These are phyloP conservation scores for Ricordea florida DNA, from an alignment of 92 coral and sea anemone species.

Conservation along the genomic window DNA sequence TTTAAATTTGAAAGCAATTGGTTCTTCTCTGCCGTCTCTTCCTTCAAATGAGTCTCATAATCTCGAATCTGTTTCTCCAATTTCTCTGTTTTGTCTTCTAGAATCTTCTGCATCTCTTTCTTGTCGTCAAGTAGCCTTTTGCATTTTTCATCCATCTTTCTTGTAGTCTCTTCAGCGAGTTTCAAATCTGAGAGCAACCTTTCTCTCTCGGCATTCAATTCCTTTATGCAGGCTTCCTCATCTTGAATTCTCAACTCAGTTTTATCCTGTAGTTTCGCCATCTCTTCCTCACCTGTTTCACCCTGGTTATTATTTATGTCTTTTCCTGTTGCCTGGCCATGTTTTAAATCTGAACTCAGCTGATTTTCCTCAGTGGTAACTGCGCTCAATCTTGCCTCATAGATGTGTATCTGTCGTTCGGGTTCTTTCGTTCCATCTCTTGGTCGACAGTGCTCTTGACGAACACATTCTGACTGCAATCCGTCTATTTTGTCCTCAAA, in stretches of 20 bases:
- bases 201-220: slow-evolving; percentile 41
- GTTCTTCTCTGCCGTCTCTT: slow-evolving; percentile 30
- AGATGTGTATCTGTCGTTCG: too few relatives aligned
- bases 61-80: slow-evolving; percentile 12
- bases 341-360: too few relatives aligned
- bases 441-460: too few relatives aligned
- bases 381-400: too few relatives aligned
- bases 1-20: neutral
- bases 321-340: neutral
- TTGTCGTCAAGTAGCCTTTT: neutral
- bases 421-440: too few relatives aligned
- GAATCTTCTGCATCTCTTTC: neutral
- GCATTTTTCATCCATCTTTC: neutral
- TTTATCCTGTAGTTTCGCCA: neutral
- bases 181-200: slow-evolving; percentile 3
- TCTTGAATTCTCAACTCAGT: slow-evolving; percentile 6
- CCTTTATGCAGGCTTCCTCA: slow-evolving; percentile 2
- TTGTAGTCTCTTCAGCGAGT: slow-evolving; percentile 12
- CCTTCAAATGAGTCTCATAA: slow-evolving; percentile 18
- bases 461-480: slow-evolving; percentile 4
- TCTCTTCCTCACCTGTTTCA: slow-evolving; percentile 2
- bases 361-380: too few relatives aligned
- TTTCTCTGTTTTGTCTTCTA: neutral
- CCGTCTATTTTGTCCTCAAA: slow-evolving; percentile 26
- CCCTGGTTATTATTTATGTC: neutral